Evolutionary conservation across 1,140 invertebrate species (phyloP), one percentile per base, ranked within the genome.

Genomic region (Euwallacea fornicatus): DNA sequence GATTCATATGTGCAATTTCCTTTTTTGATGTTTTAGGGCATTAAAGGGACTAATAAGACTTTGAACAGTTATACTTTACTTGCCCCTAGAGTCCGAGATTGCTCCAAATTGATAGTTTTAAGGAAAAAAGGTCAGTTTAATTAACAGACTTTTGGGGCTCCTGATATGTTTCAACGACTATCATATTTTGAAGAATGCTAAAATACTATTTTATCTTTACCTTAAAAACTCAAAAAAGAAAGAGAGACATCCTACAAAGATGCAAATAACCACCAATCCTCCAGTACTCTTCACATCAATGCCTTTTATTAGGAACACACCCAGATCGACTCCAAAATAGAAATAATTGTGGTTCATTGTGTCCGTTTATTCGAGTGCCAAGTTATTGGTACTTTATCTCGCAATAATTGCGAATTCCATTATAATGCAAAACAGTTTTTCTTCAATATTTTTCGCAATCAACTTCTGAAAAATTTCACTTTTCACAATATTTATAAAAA

Each of bases 181-280:
- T 33, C 21, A 33, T 33, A 33, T 4, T 33, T 33, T 33, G 21
- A 33, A 33, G 21, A 33, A 33, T 33, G 21, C 21, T 33, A 33
- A 33, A 33, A 33, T 33, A 33, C 21, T 33, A 33, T 33, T 33
- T 33, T 33, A 46, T 21, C 16, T 42, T 71, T 66, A 71, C 65
- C 81, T 78, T 33, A 83, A 65, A 54, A 66, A 79, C 75, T 83
- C 82, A 61, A 81, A 82, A 7, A 76, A 7, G 70, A 83, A 78
- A 6, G 81, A 73, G 42, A 82, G 66, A 13, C 71, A 53, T 16
- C 69, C 72, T 59, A 81, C 74, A 59, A 72, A 67, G 15, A 80
- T 42, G 69, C 82, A 82, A 66, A 77, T 63, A 13, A 53, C 67
- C 13, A 78, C 62, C n/a, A 83, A 62, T 10, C 76, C 74, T 42